Conservation (phyloP, 1,140 invertebrate genomes). For the Acromyrmex heyeri region DNA sequence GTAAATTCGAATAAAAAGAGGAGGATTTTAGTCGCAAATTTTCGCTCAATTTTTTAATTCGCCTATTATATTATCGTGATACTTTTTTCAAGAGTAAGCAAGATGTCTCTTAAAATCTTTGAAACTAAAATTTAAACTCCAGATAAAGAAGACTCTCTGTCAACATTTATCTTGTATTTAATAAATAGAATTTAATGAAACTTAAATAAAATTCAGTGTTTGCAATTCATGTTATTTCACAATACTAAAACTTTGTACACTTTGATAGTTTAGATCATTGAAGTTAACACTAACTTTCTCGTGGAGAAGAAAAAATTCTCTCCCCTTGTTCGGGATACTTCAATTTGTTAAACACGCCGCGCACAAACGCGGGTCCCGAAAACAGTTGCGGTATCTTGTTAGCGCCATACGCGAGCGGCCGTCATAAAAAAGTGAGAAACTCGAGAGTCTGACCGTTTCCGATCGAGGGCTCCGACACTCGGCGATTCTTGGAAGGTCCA, state of each 20-base stretch:
- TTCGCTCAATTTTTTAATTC: constrained; percentile 8
- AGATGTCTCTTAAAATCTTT: not conserved
- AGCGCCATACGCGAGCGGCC: constrained; percentile 70
- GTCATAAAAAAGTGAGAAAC: constrained; percentile 76
- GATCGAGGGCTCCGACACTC: constrained; percentile 68
- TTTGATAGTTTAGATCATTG: not conserved
- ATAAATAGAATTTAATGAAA: not conserved
- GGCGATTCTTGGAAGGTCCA: constrained; percentile 79
- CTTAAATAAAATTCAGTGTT: not conserved
- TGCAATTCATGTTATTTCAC: not conserved
- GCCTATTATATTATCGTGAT: not conserved
- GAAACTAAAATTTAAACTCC: not conserved
- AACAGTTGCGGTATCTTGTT: constrained; percentile 72
- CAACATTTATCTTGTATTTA: not conserved
- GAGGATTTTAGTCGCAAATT: constrained; percentile 16
- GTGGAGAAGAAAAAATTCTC: not conserved
- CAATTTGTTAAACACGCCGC: constrained; percentile 45
- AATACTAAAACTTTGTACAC: not conserved
- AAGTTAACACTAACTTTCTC: not conserved
- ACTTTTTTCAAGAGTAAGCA: not conserved
- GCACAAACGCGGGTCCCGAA: constrained; percentile 47
- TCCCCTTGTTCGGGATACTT: constrained; percentile 17
- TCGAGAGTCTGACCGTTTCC: constrained; percentile 71
- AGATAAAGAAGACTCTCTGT: not conserved
- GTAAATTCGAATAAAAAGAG: not conserved